A percentile compares a stretch with the other conserved stretches of the same genome.
Evolutionary conservation across 1,140 invertebrate species (phyloP).

Genomic region (Dreissena rostriformis): DNA sequence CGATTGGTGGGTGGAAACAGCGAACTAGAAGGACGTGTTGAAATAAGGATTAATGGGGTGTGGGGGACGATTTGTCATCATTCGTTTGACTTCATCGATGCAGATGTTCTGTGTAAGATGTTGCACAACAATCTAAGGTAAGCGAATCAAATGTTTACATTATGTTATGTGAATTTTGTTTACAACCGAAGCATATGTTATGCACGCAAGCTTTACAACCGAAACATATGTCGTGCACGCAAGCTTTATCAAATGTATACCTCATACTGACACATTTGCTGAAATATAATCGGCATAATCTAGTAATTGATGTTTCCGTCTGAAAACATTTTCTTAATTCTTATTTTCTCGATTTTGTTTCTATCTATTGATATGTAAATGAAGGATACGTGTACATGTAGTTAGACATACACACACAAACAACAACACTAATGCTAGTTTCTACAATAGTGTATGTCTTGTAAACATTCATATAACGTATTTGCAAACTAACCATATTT

Average conservation of each 20-base stretch:
- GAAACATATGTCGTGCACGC: background rate
- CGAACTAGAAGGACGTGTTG: conserved; percentile 3
- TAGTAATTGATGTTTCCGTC: conserved; percentile 2
- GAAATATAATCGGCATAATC: background rate
- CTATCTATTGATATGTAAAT: too few relatives aligned
- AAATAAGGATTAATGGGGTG: background rate
- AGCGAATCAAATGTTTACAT: background rate
- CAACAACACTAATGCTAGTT: too few relatives aligned
- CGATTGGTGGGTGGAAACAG: background rate
- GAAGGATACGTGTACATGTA: too few relatives aligned
- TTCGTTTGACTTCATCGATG: background rate
- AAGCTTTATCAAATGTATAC: conserved; percentile 2
- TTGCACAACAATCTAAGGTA: background rate
- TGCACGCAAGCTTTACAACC: background rate
- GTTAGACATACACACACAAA: too few relatives aligned
- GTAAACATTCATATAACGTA: too few relatives aligned
- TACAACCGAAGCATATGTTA: background rate
- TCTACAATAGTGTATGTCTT: too few relatives aligned
- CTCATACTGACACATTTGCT: background rate
- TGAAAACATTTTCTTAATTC: too few relatives aligned
- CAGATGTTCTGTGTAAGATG: background rate
- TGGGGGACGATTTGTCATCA: background rate
- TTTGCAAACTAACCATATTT: too few relatives aligned
- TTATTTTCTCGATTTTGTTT: too few relatives aligned
- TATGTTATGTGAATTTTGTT: background rate